Conservation (phyloP, 2,113 vertebrate species). For the Diglossa brunneiventris region DNA sequence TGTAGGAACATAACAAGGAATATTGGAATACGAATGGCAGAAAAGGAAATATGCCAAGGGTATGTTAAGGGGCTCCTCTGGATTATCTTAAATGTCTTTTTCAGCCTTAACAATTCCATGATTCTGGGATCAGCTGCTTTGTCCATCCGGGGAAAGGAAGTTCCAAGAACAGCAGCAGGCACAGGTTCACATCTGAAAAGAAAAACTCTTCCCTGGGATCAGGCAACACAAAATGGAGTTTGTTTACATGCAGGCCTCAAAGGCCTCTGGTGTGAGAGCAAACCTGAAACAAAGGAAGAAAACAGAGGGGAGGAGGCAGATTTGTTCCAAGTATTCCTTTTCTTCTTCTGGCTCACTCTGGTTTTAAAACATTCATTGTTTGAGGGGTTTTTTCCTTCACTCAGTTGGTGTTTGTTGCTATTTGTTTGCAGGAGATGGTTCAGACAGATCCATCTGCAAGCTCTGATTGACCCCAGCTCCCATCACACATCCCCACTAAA, state of each 20-base stretch:
- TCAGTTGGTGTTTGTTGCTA: background rate
- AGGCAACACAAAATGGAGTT: background rate
- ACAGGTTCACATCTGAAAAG: background rate
- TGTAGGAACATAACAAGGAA: background rate
- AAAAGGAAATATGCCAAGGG: background rate
- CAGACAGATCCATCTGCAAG: background rate
- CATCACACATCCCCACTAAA: background rate
- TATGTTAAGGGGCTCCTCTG: too few species aligned
- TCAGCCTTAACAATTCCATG: background rate
- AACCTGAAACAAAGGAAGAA: background rate
- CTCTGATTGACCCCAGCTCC: background rate
- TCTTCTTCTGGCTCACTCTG: background rate
- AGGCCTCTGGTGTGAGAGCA: background rate
- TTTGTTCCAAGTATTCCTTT: background rate
- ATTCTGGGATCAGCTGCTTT: background rate
- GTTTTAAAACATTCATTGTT: background rate
- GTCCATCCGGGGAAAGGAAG: background rate
- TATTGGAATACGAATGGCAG: rapidly evolving
- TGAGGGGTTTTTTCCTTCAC: background rate
- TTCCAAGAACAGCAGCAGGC: background rate
- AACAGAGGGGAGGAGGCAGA: background rate
- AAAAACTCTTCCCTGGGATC: background rate
- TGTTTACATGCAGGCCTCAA: background rate
- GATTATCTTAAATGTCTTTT: background rate
- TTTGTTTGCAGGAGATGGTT: background rate